These are phyloP conservation scores for Pantherophis vulpinus DNA, from an alignment of 2,797 vertebrate genomes.

Conservation along the genomic window DNA sequence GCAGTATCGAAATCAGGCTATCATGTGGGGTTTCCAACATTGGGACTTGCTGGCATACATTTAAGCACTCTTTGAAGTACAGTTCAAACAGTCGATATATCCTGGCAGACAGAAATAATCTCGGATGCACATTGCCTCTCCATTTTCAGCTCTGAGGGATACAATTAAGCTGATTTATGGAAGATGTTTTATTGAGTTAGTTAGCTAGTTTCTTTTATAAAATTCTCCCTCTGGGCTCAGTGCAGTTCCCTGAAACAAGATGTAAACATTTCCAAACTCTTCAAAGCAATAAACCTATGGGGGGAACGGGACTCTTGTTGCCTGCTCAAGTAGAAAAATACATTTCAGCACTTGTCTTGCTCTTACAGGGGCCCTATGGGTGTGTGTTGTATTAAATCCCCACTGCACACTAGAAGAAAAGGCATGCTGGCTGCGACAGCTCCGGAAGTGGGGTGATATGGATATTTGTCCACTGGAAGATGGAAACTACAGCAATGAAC, in stretches of 20 bases:
- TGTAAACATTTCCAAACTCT: conserved; percentile 4
- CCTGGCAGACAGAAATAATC: conserved; percentile 61
- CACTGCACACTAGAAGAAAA: conserved; percentile 98
- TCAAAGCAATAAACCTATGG: neutral
- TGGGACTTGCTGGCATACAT: conserved; percentile 62
- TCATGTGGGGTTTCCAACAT: conserved; percentile 57
- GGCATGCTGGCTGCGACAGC: conserved; percentile 90
- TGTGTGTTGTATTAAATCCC: conserved; percentile 95
- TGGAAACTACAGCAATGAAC: conserved; percentile 94
- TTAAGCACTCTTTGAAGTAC: conserved; percentile 63
- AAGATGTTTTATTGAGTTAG: conserved; percentile 40
- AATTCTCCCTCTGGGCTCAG: conserved; percentile 36
- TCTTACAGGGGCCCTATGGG: conserved; percentile 92
- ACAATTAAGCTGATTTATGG: conserved; percentile 60
- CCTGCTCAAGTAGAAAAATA: neutral
- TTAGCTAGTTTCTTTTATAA: conserved; percentile 50
- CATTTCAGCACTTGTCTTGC: conserved; percentile 16
- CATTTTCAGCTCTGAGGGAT: conserved; percentile 59
- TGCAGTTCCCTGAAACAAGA: conserved; percentile 46
- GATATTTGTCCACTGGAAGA: conserved; percentile 96
- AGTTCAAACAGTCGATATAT: conserved; percentile 64
- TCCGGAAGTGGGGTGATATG: conserved; percentile 95
- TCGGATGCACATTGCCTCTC: conserved; percentile 39
- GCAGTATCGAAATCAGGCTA: conserved; percentile 64
- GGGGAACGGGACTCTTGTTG: neutral